phyloP scores from a whole-genome alignment of 2,113 vertebrate genomes.

The Elephantulus edwardii region DNA sequence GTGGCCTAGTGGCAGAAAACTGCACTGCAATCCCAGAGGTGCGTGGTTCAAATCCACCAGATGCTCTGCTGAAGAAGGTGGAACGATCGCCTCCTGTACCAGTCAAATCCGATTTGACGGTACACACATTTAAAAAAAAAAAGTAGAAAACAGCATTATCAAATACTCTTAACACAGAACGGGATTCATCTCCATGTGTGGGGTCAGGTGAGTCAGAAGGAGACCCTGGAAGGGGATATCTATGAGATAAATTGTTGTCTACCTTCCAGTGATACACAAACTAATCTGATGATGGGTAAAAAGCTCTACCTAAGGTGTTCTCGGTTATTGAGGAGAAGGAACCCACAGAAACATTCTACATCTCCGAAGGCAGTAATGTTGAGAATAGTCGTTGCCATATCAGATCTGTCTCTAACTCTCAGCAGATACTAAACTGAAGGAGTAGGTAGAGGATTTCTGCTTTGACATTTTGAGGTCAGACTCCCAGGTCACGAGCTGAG shows the following conservation, averaged over 20 bases:
- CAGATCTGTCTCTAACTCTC: not conserved
- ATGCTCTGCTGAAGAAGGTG: too few species aligned
- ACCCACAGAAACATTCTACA: not conserved
- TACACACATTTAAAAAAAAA: too few species aligned
- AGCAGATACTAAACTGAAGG: not conserved
- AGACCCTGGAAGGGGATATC: not conserved
- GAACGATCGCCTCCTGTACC: too few species aligned
- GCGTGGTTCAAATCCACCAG: too few species aligned
- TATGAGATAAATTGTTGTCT: not conserved
- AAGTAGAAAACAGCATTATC: not conserved
- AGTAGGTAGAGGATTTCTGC: not conserved
- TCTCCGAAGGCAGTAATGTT: not conserved
- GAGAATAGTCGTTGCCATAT: not conserved
- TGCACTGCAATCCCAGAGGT: too few species aligned
- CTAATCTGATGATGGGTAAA: not conserved
- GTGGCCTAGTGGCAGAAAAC: too few species aligned
- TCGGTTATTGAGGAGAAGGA: not conserved
- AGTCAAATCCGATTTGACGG: too few species aligned
- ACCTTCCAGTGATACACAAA: not conserved
- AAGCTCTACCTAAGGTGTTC: not conserved
- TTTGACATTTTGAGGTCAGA: not conserved
- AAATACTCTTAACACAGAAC: not conserved
- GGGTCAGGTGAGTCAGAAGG: not conserved
- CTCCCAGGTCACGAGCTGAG: not conserved
- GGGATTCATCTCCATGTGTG: not conserved